Evolutionary conservation across 2,113 vertebrate genomes (phyloP).

Genomic region (Eclectus roratus): DNA sequence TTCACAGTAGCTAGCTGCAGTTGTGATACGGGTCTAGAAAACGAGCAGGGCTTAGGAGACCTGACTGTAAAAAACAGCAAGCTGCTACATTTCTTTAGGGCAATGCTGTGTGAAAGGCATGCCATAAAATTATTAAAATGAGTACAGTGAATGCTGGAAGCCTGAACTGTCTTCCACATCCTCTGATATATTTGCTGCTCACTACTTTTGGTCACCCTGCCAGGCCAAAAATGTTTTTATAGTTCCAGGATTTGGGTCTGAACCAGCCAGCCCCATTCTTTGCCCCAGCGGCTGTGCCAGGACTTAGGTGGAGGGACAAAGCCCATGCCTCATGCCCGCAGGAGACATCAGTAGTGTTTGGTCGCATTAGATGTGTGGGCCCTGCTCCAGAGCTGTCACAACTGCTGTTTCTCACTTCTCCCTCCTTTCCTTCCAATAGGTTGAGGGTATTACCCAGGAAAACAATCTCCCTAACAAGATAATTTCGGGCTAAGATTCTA

Average conservation of each 20-base stretch:
- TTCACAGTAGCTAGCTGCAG: conserved; percentile 52
- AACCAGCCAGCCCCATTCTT: not conserved
- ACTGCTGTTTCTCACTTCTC: rapidly evolving
- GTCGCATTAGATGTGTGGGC: not conserved
- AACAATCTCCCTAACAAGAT: not conserved
- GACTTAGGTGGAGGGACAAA: rapidly evolving
- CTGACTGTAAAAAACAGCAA: not conserved
- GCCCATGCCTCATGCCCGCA: rapidly evolving
- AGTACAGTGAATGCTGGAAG: not conserved
- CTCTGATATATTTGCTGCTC: not conserved
- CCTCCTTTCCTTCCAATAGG: not conserved
- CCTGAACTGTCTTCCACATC: not conserved
- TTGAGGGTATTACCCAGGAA: not conserved
- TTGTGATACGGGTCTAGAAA: conserved; percentile 24
- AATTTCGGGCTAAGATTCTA: not conserved
- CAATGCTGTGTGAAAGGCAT: rapidly evolving
- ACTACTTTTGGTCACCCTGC: not conserved
- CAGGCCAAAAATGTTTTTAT: not conserved
- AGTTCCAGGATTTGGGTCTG: not conserved
- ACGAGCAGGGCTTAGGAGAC: not conserved
- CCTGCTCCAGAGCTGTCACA: not conserved
- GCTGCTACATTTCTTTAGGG: not conserved
- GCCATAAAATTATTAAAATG: not conserved
- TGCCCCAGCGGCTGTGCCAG: rapidly evolving
- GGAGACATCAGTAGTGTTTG: not conserved